phyloP scores from a whole-genome alignment of 2,113 vertebrate species.

The Mesocricetus auratus region DNA sequence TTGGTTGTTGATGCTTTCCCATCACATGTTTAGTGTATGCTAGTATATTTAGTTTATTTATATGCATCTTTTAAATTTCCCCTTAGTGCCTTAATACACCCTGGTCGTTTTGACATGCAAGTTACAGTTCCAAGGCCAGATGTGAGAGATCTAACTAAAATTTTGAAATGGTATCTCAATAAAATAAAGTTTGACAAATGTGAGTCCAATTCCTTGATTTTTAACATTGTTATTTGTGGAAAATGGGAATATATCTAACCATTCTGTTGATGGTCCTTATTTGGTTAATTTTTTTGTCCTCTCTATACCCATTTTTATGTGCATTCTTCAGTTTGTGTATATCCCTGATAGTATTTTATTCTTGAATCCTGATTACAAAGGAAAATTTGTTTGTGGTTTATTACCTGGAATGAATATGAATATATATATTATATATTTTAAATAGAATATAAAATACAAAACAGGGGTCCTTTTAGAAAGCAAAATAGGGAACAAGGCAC shows the following conservation, averaged over 20 bases:
- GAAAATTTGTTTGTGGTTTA: constrained; percentile 34
- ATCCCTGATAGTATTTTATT: not conserved
- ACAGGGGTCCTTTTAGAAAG: not conserved
- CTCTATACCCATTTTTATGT: not conserved
- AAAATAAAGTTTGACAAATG: constrained; percentile 97
- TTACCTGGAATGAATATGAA: too few species aligned
- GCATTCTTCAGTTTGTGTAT: not conserved
- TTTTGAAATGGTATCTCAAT: constrained; percentile 97
- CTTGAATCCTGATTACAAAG: not conserved
- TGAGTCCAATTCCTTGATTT: constrained; percentile 85
- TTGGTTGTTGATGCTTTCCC: not conserved
- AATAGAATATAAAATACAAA: constrained; percentile 39
- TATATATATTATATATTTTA: too few species aligned
- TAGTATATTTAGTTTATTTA: not conserved
- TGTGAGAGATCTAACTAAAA: constrained; percentile 97
- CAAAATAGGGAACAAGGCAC: not conserved
- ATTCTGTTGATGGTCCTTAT: not conserved
- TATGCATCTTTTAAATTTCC: constrained; percentile 45
- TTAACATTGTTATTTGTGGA: not conserved
- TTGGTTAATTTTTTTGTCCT: not conserved
- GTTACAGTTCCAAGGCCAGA: constrained; percentile 97
- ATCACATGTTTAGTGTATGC: not conserved
- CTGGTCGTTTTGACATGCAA: constrained; percentile 99
- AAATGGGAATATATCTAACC: not conserved
- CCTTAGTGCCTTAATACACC: constrained; percentile 94